Conservation (phyloP, 2,888 invertebrate genomes). For the Balanococcus diminutus region DNA sequence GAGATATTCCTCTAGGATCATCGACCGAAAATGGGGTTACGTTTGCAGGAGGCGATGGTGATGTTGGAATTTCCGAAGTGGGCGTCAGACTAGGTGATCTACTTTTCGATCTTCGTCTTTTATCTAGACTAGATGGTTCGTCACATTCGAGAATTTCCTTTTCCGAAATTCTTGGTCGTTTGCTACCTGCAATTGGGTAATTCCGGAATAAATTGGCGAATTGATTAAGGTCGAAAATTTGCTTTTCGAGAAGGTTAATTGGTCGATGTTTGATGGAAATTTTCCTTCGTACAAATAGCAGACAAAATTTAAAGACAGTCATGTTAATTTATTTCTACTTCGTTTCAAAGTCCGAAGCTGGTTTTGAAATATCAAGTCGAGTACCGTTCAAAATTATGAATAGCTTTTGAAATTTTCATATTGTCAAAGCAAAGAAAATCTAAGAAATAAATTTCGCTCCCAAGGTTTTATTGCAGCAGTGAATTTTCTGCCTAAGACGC, state of each 20-base stretch:
- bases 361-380: background rate
- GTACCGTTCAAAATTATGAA: conserved; percentile 17
- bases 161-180: conserved; percentile 57
- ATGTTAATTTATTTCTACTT: background rate
- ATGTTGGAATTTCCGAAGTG: conserved; percentile 50
- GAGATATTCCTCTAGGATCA: conserved; percentile 44
- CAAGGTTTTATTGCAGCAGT: conserved; percentile 6
- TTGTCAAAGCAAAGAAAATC: conserved; percentile 35
- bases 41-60: conserved; percentile 49
- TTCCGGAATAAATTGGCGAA: background rate
- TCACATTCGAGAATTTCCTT: conserved; percentile 53
- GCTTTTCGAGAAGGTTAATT: too few species aligned
- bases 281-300: too few species aligned
- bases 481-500: conserved; percentile 24
- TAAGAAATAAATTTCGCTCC: background rate
- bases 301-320: background rate
- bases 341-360: background rate
- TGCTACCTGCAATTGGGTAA: conserved; percentile 53
- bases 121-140: conserved; percentile 32
- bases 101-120: conserved; percentile 53
- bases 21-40: conserved; percentile 38
- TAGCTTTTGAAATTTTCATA: conserved; percentile 18
- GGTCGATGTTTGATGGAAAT: background rate
- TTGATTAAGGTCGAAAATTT: background rate
- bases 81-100: conserved; percentile 49